Conservation (phyloP, 2,888 invertebrate species). For the Chirona hameri region DNA sequence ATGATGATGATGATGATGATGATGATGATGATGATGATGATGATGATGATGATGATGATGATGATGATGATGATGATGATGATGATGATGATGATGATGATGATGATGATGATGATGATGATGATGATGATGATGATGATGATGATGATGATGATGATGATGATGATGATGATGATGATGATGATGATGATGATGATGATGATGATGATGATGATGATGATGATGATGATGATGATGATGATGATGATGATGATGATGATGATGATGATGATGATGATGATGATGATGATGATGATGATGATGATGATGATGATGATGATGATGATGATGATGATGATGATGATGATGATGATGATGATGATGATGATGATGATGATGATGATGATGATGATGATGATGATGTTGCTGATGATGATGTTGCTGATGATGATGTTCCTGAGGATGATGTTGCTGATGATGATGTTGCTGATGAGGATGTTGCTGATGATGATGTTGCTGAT, state of each 20-base stretch:
- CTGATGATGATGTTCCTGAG: no score
- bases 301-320: no score
- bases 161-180: not conserved
- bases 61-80: conserved; percentile 22
- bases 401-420: no score
- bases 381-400: no score
- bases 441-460: no score
- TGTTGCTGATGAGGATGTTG: no score
- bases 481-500: no score
- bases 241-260: not conserved
- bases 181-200: not conserved
- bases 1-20: conserved; percentile 22
- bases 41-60: conserved; percentile 22
- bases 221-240: not conserved
- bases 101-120: conserved; percentile 22
- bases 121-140: conserved; percentile 22
- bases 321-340: no score
- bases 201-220: not conserved
- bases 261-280: not conserved
- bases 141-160: conserved; percentile 6
- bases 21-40: conserved; percentile 22
- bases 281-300: no score
- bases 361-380: no score
- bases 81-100: conserved; percentile 22
- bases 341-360: no score